Percentiles rank a stretch among this genome's conserved stretches.
Evolutionary conservation across 2,113 vertebrate genomes (phyloP).

Genomic region (Psettodes erumei): DNA sequence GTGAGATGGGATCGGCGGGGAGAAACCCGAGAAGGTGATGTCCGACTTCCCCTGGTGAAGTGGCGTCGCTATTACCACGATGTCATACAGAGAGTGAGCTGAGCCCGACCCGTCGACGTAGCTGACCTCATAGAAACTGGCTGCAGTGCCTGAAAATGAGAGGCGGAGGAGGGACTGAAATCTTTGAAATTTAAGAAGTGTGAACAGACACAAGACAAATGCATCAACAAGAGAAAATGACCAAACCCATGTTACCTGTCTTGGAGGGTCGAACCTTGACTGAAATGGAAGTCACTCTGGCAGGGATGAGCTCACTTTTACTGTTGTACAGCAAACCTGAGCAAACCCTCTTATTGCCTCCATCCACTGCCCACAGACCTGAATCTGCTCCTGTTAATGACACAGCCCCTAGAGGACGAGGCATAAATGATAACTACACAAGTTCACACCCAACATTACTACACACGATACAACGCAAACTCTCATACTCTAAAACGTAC

Average conservation of each 20-base stretch:
- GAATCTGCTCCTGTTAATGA: slow-evolving; percentile 84
- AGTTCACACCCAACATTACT: slow-evolving; percentile 1
- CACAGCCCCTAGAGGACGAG: slow-evolving; percentile 82
- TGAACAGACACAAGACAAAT: not conserved
- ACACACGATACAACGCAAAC: too few species aligned
- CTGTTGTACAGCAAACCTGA: slow-evolving; percentile 87
- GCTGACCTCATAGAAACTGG: slow-evolving; percentile 85
- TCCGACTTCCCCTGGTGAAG: slow-evolving; percentile 86
- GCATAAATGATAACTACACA: not conserved
- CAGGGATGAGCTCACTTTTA: slow-evolving; percentile 87
- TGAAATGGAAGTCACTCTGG: slow-evolving; percentile 85
- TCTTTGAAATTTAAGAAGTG: not conserved
- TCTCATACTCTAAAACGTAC: slow-evolving; percentile 78
- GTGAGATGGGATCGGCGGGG: slow-evolving; percentile 83
- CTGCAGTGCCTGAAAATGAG: slow-evolving; percentile 75
- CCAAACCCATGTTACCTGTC: slow-evolving; percentile 73
- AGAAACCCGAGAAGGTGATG: slow-evolving; percentile 89
- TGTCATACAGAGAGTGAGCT: slow-evolving; percentile 86
- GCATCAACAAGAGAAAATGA: not conserved
- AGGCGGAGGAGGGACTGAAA: not conserved
- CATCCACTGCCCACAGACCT: slow-evolving; percentile 91
- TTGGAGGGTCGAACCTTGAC: slow-evolving; percentile 81
- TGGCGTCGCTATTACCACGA: slow-evolving; percentile 89
- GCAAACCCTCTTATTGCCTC: slow-evolving; percentile 93
- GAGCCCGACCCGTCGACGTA: slow-evolving; percentile 84